These are phyloP conservation scores for Cryptus armator DNA, from an alignment of 2,888 invertebrate genomes.

Conservation along the genomic window DNA sequence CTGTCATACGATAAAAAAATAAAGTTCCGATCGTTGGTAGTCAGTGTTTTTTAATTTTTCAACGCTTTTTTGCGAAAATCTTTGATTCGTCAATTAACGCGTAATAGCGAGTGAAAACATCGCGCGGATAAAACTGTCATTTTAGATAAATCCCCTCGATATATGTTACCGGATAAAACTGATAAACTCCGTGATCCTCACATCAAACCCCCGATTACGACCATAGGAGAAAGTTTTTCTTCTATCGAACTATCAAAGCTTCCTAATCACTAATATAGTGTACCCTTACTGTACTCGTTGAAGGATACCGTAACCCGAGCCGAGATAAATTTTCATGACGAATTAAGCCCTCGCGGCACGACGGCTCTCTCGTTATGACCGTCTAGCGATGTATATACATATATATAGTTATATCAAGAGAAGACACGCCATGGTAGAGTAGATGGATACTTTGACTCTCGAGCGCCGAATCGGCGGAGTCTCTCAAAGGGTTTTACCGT, in stretches of 20 bases:
- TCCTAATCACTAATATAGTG: conserved; percentile 33
- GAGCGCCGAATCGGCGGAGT: conserved; percentile 2
- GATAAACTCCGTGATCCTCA: neutral
- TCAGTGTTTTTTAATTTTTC: too few relatives aligned
- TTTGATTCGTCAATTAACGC: too few relatives aligned
- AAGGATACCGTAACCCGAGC: conserved; percentile 35
- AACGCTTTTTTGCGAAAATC: too few relatives aligned
- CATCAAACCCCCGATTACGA: neutral
- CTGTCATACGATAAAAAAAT: too few relatives aligned
- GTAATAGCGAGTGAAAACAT: too few relatives aligned
- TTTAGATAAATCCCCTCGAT: too few relatives aligned
- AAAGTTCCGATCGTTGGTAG: too few relatives aligned
- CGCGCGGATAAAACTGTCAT: too few relatives aligned
- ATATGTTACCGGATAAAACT: too few relatives aligned
- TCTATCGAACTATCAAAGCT: neutral
- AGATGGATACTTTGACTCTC: conserved; percentile 40
- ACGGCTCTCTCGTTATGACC: neutral
- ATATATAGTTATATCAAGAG: neutral
- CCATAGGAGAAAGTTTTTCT: neutral
- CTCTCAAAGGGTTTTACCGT: conserved; percentile 54
- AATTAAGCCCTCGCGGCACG: conserved; percentile 51
- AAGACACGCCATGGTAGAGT: conserved; percentile 10
- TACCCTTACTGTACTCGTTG: neutral
- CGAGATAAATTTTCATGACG: conserved; percentile 52
- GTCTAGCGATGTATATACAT: conserved; percentile 2